These are phyloP conservation scores for Mus spicilegus DNA, from an alignment of 2,113 vertebrate species.

Conservation along the genomic window DNA sequence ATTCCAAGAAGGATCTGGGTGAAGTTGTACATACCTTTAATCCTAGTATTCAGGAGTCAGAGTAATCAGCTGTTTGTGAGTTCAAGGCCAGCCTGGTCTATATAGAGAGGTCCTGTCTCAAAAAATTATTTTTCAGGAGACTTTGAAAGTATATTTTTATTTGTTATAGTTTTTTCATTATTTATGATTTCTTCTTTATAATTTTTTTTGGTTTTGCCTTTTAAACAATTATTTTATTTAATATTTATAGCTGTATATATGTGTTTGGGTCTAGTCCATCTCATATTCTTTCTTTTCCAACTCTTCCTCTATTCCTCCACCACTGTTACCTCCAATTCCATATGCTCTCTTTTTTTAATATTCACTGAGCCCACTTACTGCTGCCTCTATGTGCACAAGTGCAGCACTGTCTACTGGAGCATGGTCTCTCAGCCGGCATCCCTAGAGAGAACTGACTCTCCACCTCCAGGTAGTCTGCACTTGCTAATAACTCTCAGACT, in stretches of 20 bases:
- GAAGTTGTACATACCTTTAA: background rate
- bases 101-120: too few relatives aligned
- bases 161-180: slow-evolving; percentile 10
- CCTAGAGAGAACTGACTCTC: background rate
- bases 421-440: background rate
- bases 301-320: background rate
- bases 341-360: background rate
- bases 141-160: slow-evolving; percentile 22
- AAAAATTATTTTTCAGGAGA: background rate
- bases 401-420: background rate
- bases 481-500: background rate
- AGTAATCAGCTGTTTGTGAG: too few relatives aligned
- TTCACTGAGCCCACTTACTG: background rate
- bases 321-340: background rate
- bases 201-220: background rate
- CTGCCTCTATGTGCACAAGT: too few relatives aligned
- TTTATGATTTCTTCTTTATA: background rate
- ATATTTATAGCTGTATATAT: background rate
- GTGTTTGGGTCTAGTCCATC: background rate
- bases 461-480: too few relatives aligned
- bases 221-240: background rate
- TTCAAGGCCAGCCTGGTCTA: too few relatives aligned
- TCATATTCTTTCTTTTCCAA: background rate
- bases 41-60: background rate
- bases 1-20: background rate